Conservation (phyloP, 2,888 invertebrate genomes). For the Idaea dimidiata region DNA sequence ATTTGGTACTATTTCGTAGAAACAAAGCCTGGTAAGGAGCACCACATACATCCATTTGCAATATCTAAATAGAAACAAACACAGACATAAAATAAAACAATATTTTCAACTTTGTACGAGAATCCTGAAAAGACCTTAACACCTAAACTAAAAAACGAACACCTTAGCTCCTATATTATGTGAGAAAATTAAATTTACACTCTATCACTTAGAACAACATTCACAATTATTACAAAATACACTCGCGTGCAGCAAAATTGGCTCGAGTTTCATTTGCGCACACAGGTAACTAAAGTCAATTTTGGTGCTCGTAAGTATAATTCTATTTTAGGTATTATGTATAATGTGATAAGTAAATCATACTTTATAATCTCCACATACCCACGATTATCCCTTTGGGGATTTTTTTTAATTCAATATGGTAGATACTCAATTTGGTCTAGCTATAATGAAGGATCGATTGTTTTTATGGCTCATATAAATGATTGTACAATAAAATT, state of each 20-base stretch:
- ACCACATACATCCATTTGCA: not conserved
- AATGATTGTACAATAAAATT: too few relatives aligned
- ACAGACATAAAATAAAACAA: not conserved
- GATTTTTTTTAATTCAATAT: too few relatives aligned
- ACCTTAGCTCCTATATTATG: constrained; percentile 12
- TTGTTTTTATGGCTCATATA: too few relatives aligned
- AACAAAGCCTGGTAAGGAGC: not conserved
- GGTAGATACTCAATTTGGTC: too few relatives aligned
- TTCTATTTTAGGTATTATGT: not conserved
- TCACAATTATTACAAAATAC: constrained; percentile 9
- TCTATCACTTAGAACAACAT: constrained; percentile 16
- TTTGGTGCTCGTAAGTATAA: constrained; percentile 20
- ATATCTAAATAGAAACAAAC: not conserved
- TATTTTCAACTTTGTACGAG: not conserved
- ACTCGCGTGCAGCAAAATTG: not conserved
- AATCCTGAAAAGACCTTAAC: not conserved
- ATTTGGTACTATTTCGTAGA: not conserved
- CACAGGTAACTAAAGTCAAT: constrained; percentile 13
- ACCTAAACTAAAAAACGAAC: constrained; percentile 1
- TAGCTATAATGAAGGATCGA: too few relatives aligned
- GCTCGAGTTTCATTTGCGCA: not conserved
- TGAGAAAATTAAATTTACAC: constrained; percentile 17
- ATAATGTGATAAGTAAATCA: not conserved
- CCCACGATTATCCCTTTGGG: too few relatives aligned
- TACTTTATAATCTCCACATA: not conserved